A percentile compares a stretch with the other conserved stretches of the same genome.
Evolutionary conservation across 2,888 invertebrate genomes (phyloP).

Genomic region (Thera obeliscata): DNA sequence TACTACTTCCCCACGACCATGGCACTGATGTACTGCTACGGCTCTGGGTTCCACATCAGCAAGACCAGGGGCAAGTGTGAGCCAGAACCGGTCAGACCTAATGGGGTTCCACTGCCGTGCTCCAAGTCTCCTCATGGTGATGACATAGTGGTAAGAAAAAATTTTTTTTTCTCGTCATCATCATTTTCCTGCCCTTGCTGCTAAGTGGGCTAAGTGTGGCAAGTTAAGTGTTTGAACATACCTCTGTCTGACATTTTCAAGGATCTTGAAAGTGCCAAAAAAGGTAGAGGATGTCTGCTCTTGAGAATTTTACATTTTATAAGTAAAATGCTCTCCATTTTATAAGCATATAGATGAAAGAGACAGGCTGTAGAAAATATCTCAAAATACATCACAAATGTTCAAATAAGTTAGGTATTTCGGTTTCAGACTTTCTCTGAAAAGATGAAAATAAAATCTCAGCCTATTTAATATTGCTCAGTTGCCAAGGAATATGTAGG

Average conservation of each 20-base stretch:
- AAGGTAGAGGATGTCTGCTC: background rate
- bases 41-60: slow-evolving; percentile 94
- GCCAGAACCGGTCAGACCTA: slow-evolving; percentile 64
- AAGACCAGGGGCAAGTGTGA: slow-evolving; percentile 88
- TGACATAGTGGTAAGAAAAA: slow-evolving; percentile 61
- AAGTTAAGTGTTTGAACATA: background rate
- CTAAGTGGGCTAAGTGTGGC: background rate
- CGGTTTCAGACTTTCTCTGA: background rate
- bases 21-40: slow-evolving; percentile 96
- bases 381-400: background rate
- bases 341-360: too few relatives aligned
- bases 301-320: background rate
- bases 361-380: background rate
- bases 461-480: slow-evolving; percentile 19
- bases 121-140: slow-evolving; percentile 65
- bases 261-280: background rate
- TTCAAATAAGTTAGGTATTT: slow-evolving; percentile 1
- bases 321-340: background rate
- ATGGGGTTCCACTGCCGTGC: slow-evolving; percentile 72
- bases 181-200: background rate
- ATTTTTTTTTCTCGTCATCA: background rate
- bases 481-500: slow-evolving; percentile 23
- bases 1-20: slow-evolving; percentile 96
- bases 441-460: slow-evolving; percentile 18
- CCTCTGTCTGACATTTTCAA: background rate